phyloP scores from a whole-genome alignment of 2,888 invertebrate species.

The Mactromeris polynyma region DNA sequence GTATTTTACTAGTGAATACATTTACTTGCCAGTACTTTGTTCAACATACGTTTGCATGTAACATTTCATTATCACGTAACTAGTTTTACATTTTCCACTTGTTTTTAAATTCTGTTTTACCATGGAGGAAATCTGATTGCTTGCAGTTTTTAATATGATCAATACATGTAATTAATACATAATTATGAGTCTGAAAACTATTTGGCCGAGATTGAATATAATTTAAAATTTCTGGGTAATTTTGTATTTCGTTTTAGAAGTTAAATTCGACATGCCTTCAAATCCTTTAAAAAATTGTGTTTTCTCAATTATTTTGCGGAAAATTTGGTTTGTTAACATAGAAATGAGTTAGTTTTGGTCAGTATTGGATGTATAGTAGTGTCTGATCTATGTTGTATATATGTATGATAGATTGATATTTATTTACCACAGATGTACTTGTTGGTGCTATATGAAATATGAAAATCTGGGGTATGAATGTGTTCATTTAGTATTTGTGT shows the following conservation, averaged over 20 bases:
- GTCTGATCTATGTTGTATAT: background rate
- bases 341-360: background rate
- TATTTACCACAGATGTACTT: background rate
- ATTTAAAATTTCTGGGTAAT: too few relatives aligned
- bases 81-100: background rate
- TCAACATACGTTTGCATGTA: background rate
- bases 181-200: too few relatives aligned
- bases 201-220: too few relatives aligned
- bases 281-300: too few relatives aligned
- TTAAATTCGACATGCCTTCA: too few relatives aligned
- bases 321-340: background rate
- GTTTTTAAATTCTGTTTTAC: background rate
- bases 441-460: background rate
- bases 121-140: too few relatives aligned
- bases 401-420: background rate
- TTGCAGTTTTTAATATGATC: too few relatives aligned
- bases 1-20: background rate
- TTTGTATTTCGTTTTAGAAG: too few relatives aligned
- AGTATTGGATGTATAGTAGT: background rate
- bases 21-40: background rate
- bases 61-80: background rate
- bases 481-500: background rate
- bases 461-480: background rate
- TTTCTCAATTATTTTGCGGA: too few relatives aligned
- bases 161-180: too few relatives aligned